Conservation (phyloP, 2,888 invertebrate genomes). For the Synanthedon andrenaeformis region DNA sequence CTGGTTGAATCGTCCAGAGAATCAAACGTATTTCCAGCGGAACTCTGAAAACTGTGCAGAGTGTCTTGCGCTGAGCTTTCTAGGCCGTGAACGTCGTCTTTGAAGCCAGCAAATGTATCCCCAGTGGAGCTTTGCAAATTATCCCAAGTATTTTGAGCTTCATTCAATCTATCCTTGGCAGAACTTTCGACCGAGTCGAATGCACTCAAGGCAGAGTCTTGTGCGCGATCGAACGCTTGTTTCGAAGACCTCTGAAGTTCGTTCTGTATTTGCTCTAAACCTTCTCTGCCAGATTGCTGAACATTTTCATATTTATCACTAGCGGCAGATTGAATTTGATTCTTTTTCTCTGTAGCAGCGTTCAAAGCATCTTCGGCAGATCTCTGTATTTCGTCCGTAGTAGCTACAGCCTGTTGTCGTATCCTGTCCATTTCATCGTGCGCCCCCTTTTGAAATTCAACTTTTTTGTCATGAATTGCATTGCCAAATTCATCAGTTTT, state of each 20-base stretch:
- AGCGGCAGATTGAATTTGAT: conserved; percentile 27
- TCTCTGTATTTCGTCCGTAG: conserved; percentile 58
- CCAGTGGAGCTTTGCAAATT: conserved; percentile 53
- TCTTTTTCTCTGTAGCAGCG: conserved; percentile 39
- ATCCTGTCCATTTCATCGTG: conserved; percentile 47
- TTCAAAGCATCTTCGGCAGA: conserved; percentile 50
- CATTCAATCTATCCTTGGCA: conserved; percentile 52
- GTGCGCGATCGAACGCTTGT: conserved; percentile 46
- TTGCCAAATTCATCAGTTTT: conserved; percentile 11
- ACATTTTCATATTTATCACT: conserved; percentile 21
- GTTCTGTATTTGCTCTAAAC: conserved; percentile 28
- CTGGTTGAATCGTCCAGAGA: conserved; percentile 56
- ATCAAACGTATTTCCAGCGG: conserved; percentile 60
- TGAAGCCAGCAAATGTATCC: conserved; percentile 54
- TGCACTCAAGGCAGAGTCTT: conserved; percentile 58
- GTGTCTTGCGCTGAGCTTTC: conserved; percentile 58
- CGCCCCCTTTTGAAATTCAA: conserved; percentile 22
- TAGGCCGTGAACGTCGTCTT: conserved; percentile 48
- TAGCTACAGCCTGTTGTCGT: conserved; percentile 52
- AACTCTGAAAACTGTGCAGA: conserved; percentile 59
- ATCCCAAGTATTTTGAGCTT: conserved; percentile 50
- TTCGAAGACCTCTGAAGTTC: conserved; percentile 42
- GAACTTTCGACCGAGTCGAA: conserved; percentile 62
- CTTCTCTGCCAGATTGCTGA: conserved; percentile 28
- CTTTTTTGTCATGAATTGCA: conserved; percentile 13